phyloP scores from a whole-genome alignment of 2,113 vertebrate species.

The Heloderma charlesbogerti region DNA sequence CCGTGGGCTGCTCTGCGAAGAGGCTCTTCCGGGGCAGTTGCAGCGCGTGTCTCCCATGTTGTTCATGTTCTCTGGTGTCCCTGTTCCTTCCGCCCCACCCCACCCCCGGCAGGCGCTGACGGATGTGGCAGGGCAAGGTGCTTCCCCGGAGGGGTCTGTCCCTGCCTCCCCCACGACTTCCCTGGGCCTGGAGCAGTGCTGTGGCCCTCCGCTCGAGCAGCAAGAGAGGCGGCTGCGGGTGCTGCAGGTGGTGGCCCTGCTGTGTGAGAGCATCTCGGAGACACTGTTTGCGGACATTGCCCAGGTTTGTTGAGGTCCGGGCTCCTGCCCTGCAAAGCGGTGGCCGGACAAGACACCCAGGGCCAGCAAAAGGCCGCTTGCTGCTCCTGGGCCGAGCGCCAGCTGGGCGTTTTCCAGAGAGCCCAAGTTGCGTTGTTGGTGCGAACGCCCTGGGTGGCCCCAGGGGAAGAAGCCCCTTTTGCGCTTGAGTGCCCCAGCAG shows the following conservation, averaged over 20 bases:
- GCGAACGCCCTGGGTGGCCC: background rate
- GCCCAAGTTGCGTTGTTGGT: background rate
- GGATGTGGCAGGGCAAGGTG: constrained; percentile 68
- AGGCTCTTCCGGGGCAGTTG: no score
- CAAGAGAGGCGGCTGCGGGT: constrained; percentile 79
- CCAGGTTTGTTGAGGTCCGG: constrained; percentile 80
- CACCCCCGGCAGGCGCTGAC: constrained; percentile 83
- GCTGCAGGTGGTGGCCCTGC: constrained; percentile 87
- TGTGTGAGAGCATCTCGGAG: constrained; percentile 87
- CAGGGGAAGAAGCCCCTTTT: accelerated
- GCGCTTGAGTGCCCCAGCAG: accelerated
- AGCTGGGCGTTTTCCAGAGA: no score
- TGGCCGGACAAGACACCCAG: no score
- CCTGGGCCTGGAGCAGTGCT: constrained; percentile 82
- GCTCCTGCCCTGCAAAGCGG: accelerated
- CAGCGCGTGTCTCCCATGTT: no score
- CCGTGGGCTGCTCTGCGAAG: no score
- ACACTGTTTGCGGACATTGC: constrained; percentile 82
- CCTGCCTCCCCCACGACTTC: constrained; percentile 71
- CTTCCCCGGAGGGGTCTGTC: constrained; percentile 32
- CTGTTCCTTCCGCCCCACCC: background rate
- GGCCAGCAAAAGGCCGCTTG: background rate
- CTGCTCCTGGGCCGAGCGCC: background rate
- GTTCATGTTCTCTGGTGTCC: no score
- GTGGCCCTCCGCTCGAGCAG: constrained; percentile 41